Conservation (phyloP, 1,140 invertebrate species). For the Reticulitermes speratus region DNA sequence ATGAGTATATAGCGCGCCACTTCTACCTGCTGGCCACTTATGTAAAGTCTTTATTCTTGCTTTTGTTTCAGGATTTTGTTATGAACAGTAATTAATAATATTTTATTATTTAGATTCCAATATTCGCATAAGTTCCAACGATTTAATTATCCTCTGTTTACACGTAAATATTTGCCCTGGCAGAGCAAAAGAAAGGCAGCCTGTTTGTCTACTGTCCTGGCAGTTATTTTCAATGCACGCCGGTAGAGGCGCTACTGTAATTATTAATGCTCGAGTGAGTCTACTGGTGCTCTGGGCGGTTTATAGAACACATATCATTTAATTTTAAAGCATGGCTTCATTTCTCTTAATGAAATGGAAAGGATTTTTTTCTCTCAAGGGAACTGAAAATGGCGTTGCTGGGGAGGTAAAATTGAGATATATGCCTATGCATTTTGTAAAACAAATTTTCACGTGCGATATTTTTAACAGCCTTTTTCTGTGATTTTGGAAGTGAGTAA, state of each 20-base stretch:
- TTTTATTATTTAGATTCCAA: background rate
- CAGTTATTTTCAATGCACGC: background rate
- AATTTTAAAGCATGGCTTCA: slow-evolving; percentile 19
- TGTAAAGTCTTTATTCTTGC: background rate
- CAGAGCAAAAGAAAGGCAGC: background rate
- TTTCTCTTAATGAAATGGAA: slow-evolving; percentile 3
- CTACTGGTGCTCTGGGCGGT: background rate
- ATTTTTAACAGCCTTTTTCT: background rate
- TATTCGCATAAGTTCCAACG: background rate
- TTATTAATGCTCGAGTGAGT: background rate
- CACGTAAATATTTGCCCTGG: background rate
- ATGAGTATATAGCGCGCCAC: no score
- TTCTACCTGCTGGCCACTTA: background rate
- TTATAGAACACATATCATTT: slow-evolving; percentile 17
- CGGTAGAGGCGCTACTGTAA: background rate
- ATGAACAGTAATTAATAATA: background rate
- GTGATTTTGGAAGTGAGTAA: background rate
- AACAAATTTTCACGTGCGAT: background rate
- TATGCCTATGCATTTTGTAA: background rate
- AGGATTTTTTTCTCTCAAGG: background rate
- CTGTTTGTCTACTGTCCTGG: background rate
- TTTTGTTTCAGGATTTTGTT: background rate
- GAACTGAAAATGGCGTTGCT: background rate
- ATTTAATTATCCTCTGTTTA: slow-evolving; percentile 7
- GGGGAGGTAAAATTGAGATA: background rate